Evolutionary conservation across 2,113 vertebrate genomes (phyloP), one percentile per base, ranked within the genome.

Genomic region (Colistium nudipinnis): DNA sequence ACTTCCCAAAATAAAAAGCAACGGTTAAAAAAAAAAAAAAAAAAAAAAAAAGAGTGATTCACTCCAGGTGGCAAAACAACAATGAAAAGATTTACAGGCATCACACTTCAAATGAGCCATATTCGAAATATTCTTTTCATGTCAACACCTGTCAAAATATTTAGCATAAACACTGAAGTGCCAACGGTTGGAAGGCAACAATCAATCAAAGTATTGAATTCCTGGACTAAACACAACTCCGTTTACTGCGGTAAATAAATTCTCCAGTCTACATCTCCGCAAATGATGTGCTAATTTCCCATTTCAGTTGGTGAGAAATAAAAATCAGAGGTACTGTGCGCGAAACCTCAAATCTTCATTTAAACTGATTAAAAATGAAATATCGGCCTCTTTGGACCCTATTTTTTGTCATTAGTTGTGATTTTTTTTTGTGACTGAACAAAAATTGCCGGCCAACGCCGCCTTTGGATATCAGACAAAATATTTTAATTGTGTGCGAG

Each of bases 1-100:
- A 1, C 12, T 55, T 41, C 69, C 57, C 60, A 70, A 64, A 44
- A 20, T 9, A 63, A 17, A 55, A 68, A 19, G 33, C 20, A 9
- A 22, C 1, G 0, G n/a, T n/a, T n/a, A n/a, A n/a, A n/a, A n/a
- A n/a, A n/a, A n/a, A n/a, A n/a, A 8, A n/a, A 14, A 28, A 45
- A 20, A 1, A 8, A n/a, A 14, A 28, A 45, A 20, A 1, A 20
- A 2, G 12, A 24, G 45, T 13, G 5, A 30, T 45, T 10, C 4
- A 3, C 14, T 47, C 16, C 33, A 44, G 35, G 16, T 31, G 41
- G 55, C 2, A 1, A 31, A 49, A 56, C 31, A 27, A 41, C 27
- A 49, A 7, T 31, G 9, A 25, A 57, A 57, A 20, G 3, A 54
- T 39, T 39, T 25, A 45, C 7, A 61, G 61, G 74, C 36, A 45